These are phyloP conservation scores for Amiota minor DNA, from an alignment of 2,888 invertebrate genomes.

Conservation along the genomic window DNA sequence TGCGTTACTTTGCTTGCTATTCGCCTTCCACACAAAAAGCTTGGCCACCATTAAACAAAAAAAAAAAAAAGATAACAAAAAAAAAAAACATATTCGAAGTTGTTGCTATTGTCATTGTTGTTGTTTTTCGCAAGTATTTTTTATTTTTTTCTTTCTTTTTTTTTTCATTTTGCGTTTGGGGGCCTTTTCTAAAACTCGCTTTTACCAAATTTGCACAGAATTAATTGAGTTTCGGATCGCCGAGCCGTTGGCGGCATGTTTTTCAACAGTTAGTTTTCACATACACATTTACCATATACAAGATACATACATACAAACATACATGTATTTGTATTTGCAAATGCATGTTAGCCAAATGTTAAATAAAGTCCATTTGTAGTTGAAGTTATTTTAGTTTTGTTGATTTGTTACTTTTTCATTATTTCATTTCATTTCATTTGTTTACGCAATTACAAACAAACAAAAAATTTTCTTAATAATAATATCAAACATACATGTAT, in stretches of 20 bases:
- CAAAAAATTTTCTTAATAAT: too few relatives aligned
- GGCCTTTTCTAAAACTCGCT: conserved; percentile 45
- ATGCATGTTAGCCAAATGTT: background rate
- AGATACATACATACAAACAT: background rate
- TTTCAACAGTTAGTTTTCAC: conserved; percentile 15
- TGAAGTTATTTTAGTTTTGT: background rate
- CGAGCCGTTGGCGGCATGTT: conserved; percentile 6
- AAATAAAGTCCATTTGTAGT: conserved; percentile 3
- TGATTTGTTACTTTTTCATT: conserved; percentile 1
- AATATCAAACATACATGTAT: too few relatives aligned
- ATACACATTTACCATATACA: background rate
- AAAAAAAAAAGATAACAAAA: conserved; percentile 41
- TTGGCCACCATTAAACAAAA: conserved; percentile 36
- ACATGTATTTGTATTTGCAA: background rate
- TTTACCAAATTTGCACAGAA: conserved; percentile 56
- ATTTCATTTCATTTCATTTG: conserved; percentile 2
- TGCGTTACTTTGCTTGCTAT: background rate
- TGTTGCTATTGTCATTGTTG: conserved; percentile 29
- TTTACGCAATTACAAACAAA: too few relatives aligned
- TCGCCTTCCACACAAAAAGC: conserved; percentile 4
- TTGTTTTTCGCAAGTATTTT: conserved; percentile 49
- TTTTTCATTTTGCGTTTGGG: conserved; percentile 25
- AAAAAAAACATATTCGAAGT: conserved; percentile 46
- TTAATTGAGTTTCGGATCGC: conserved; percentile 36
- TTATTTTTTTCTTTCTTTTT: conserved; percentile 20